phyloP scores from a whole-genome alignment of 2,888 invertebrate species.

The Prosapia bicincta region DNA sequence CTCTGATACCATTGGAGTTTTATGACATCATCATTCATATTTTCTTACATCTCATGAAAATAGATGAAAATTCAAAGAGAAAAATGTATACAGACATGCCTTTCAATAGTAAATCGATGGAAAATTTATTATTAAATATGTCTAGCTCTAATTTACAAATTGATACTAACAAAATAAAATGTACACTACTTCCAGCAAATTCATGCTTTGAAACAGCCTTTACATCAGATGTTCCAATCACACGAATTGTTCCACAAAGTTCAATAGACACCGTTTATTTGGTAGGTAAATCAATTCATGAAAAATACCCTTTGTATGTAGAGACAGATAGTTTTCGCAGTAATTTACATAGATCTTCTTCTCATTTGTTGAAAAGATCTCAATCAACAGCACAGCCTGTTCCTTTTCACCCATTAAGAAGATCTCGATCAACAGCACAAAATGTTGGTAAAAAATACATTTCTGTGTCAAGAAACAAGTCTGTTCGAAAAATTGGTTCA shows the following conservation, averaged over 20 bases:
- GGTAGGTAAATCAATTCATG: slow-evolving; percentile 21
- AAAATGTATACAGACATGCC: background rate
- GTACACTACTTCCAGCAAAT: slow-evolving; percentile 36
- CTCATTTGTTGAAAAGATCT: no score
- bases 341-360: background rate
- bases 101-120: slow-evolving; percentile 23
- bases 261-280: slow-evolving; percentile 38
- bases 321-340: background rate
- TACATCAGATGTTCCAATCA: slow-evolving; percentile 44
- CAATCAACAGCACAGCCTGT: no score
- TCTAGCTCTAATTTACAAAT: slow-evolving; percentile 13
- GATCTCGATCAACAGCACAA: slow-evolving; percentile 23
- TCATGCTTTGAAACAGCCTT: slow-evolving; percentile 45
- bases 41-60: background rate
- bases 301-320: background rate
- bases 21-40: background rate
- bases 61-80: background rate
- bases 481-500: background rate
- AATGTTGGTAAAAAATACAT: background rate
- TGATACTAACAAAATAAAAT: background rate
- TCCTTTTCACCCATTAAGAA: background rate
- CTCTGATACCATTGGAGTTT: background rate
- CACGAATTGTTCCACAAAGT: slow-evolving; percentile 42
- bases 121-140: slow-evolving; percentile 29
- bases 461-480: background rate